Evolutionary conservation across 2,797 vertebrate genomes (phyloP), one percentile per base, ranked within the genome.

Genomic region (Phoebastria nigripes): DNA sequence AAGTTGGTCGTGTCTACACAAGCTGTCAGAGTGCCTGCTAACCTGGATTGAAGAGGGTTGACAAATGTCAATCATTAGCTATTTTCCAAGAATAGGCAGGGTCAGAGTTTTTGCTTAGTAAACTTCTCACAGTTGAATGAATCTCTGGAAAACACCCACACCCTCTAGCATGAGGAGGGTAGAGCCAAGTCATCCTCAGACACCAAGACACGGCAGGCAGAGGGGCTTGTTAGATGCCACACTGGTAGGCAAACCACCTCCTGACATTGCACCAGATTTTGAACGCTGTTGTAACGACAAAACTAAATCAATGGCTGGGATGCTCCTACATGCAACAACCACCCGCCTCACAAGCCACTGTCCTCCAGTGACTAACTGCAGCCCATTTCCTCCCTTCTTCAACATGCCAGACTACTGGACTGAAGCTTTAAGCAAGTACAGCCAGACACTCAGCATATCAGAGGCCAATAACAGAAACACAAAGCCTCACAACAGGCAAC

Each of bases 361-460:
- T 28, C 42, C 62, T 39, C 29, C 33, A 24, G 25, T 7, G 9
- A 61, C 24, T 35, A 62, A 15, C 26, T 21, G n/a, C 35, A 54
- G 41, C 4, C 0, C 1, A 1, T 26, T 81, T 35, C 35, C 42
- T 66, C 28, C 55, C 74, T 51, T 77, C n/a, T 46, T 39, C 77
- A 80, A 44, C 17, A 17, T 1, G 3, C 8, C 82, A 74, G 5
- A 13, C 42, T 33, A 76, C 2, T 8, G 24, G 35, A 39, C 37
- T 67, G 63, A 76, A 76, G 31, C 42, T 29, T 71, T 70, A 54
- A 66, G 25, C 56, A 63, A 65, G 13, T 62, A 8, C 1, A 79
- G 37, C 0, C 0, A 77, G 46, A 76, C 14, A 42, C 21, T 54
- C 47, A n/a, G 46, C 0, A 0, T 22, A 82, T 16, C 22, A 80